Conservation (phyloP, 2,797 vertebrate species). For the Vipera ursinii region DNA sequence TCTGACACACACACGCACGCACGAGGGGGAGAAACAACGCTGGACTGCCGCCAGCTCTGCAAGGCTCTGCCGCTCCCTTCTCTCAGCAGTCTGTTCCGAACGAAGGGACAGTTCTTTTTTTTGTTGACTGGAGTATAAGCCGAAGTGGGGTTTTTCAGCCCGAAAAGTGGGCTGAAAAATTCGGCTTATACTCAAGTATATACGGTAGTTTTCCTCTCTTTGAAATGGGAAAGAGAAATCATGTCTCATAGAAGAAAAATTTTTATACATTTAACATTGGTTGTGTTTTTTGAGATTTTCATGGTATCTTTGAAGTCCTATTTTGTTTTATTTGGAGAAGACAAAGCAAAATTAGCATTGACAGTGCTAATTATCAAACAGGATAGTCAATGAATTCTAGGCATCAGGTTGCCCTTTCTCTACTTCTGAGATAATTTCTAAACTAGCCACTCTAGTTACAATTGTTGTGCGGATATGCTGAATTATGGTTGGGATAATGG, state of each 20-base stretch:
- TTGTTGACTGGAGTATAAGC: no score
- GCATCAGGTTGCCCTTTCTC: not conserved
- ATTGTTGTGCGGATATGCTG: not conserved
- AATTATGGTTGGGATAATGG: not conserved
- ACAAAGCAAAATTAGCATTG: not conserved
- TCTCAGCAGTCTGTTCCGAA: no score
- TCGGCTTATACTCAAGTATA: no score
- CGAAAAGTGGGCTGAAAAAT: no score
- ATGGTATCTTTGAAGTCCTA: not conserved
- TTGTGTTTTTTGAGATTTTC: not conserved
- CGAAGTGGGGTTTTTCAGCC: no score
- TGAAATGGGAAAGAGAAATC: not conserved
- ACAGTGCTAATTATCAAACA: not conserved
- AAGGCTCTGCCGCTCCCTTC: no score
- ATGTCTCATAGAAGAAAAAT: not conserved
- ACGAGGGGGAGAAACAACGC: no score
- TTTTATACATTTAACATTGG: not conserved
- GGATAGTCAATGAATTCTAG: not conserved
- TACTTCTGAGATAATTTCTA: not conserved
- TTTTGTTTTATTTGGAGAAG: not conserved
- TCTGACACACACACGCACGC: no score
- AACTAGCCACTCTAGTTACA: not conserved
- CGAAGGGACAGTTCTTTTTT: no score
- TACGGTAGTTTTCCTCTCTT: not conserved
- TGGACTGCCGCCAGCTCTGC: no score